A percentile compares a stretch with the other conserved stretches of the same genome.
phyloP scores from a whole-genome alignment of 92 coral and sea anemone genomes.

The Pocillopora meandrina region DNA sequence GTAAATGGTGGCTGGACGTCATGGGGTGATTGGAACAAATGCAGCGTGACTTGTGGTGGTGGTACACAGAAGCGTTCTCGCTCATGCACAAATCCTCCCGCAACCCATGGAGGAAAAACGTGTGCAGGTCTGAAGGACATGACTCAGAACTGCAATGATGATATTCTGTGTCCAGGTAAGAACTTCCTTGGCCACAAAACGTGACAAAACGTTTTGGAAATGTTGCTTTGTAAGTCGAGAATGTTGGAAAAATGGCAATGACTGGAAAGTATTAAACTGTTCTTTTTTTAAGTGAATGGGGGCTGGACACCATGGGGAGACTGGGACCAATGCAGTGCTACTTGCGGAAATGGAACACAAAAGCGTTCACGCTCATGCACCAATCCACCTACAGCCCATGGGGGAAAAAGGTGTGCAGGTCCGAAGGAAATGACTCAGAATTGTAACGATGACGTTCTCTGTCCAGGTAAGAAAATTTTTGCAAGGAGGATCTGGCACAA shows the following conservation, averaged over 20 bases:
- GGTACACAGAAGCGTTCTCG: slow-evolving; percentile 12
- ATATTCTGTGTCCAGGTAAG: slow-evolving; percentile 9
- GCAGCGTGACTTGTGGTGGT: slow-evolving; percentile 17
- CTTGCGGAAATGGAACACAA: slow-evolving; percentile 27
- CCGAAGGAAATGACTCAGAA: slow-evolving; percentile 5
- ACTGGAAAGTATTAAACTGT: background rate
- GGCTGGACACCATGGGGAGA: slow-evolving; percentile 14
- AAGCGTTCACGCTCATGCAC: slow-evolving; percentile 27
- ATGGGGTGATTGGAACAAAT: slow-evolving; percentile 27
- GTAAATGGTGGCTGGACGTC: slow-evolving; percentile 23
- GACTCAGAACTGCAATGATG: background rate
- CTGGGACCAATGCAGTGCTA: slow-evolving; percentile 10
- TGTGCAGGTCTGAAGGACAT: background rate
- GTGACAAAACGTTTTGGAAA: background rate
- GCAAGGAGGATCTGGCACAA: background rate
- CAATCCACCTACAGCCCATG: slow-evolving; percentile 39
- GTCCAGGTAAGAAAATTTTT: slow-evolving; percentile 12
- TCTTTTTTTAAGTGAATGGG: background rate
- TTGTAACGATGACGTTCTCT: slow-evolving; percentile 12
- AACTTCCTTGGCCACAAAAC: background rate
- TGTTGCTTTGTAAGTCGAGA: no score
- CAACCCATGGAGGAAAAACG: slow-evolving; percentile 13
- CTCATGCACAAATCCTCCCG: slow-evolving; percentile 18
- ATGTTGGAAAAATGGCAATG: no score
- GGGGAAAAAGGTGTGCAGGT: slow-evolving; percentile 18